Evolutionary conservation across 2,888 invertebrate genomes (phyloP).

Genomic region (Eudasyphora cyanicolor): DNA sequence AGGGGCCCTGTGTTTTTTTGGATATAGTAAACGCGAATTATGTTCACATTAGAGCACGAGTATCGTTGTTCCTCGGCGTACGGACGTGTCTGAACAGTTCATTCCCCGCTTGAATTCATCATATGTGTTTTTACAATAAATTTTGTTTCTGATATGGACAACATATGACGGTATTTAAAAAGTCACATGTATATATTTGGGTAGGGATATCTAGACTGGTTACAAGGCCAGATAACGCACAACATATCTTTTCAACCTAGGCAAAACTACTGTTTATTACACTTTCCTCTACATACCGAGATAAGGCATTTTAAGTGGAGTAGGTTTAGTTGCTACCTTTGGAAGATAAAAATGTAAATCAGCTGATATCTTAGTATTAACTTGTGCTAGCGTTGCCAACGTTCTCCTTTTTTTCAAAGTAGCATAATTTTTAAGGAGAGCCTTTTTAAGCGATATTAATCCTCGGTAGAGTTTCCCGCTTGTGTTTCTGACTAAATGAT

Average conservation of each 20-base stretch:
- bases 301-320: neutral
- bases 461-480: too few species aligned
- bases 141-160: neutral
- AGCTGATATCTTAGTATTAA: too few species aligned
- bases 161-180: neutral
- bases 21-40: neutral
- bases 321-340: too few species aligned
- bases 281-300: neutral
- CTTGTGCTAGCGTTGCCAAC: too few species aligned
- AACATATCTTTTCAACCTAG: neutral
- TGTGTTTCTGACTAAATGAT: too few species aligned
- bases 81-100: neutral
- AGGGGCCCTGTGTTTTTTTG: neutral
- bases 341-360: too few species aligned
- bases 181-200: neutral
- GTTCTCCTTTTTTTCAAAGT: too few species aligned
- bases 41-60: neutral
- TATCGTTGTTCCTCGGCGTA: neutral
- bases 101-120: neutral
- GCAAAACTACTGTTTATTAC: neutral
- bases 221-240: constrained; percentile 7
- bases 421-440: too few species aligned
- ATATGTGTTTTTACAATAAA: neutral
- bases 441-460: too few species aligned
- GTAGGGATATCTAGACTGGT: neutral